These are phyloP conservation scores for Nemurella pictetii DNA, from an alignment of 2,888 invertebrate species.

Conservation along the genomic window DNA sequence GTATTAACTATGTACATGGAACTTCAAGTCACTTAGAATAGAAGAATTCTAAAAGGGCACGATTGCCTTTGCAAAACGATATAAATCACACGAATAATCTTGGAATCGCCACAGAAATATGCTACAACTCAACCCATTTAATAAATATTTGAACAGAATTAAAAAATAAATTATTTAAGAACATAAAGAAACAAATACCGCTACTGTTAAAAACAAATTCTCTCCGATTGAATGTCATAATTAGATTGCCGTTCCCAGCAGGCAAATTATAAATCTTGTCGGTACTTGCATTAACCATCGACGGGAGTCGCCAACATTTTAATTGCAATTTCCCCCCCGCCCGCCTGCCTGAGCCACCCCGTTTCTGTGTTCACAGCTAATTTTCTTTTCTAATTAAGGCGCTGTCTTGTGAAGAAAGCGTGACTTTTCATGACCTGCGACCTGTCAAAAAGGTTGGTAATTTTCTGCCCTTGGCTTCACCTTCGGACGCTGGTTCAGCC, in stretches of 20 bases:
- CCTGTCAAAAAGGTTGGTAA: not conserved
- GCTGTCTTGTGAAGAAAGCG: not conserved
- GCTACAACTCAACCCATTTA: no score
- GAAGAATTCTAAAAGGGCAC: no score
- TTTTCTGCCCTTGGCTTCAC: no score
- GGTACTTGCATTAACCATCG: not conserved
- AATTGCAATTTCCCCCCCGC: not conserved
- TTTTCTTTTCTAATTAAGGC: not conserved
- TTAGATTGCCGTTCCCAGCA: not conserved
- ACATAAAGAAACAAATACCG: conserved; percentile 1
- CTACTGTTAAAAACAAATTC: not conserved
- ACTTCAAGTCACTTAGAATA: no score
- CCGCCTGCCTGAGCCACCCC: not conserved
- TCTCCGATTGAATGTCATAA: not conserved
- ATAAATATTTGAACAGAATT: no score
- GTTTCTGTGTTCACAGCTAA: not conserved
- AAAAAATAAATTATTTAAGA: not conserved
- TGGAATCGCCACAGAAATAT: no score
- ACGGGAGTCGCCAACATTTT: not conserved
- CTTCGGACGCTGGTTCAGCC: no score
- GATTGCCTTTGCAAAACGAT: no score
- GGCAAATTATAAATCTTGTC: not conserved
- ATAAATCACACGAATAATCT: no score
- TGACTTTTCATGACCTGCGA: not conserved
- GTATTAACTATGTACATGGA: no score